Evolutionary conservation across 2,888 invertebrate genomes (phyloP), one percentile per base, ranked within the genome.

Genomic region (Philhelius pedissequus): DNA sequence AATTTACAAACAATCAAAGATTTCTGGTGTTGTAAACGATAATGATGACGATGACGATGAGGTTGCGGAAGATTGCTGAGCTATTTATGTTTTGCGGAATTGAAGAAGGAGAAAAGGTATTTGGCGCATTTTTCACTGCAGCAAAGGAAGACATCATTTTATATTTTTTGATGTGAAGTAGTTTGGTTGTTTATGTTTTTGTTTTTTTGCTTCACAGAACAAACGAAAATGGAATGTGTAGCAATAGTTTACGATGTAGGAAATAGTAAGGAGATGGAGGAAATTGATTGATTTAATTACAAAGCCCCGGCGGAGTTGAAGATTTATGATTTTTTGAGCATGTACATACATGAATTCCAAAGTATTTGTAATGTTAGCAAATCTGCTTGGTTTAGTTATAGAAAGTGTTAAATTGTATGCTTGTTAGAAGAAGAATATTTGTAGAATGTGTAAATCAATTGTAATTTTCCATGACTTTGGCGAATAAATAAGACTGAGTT

Each of bases 1-100:
- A 80, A 68, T 69, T 80, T 68, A 62, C 74, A 80, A 81, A 76
- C 81, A 81, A 76, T 76, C 70, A 43, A 68, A 66, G 35, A 71
- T 68, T 60, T 71, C 58, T 71, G 45, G 66, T 62, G 76, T 35
- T 50, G 80, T 64, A 69, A 70, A 62, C 64, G 71, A 56, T 45
- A 64, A 43, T 66, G 54, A 35, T 56, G 54, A 9, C 8, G 70
- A 73, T 43, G 40, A 25, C 5, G 74, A 74, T 64, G 62, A 52
- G 58, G 58, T 82, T 77, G 81, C 66, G 71, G 71, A 82, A 82
- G 76, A 66, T 52, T 58, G n/a, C 15, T 54, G 76, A 35, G 56
- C 40, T 76, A 76, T 82, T 77, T 71, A 71, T 66, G 71, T 71
- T 77, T 78, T 74, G 62, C 56, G 66, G 68, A 69, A 68, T 73